These are phyloP conservation scores for Enhydra lutris DNA, from an alignment of 2,113 vertebrate species.

Conservation along the genomic window DNA sequence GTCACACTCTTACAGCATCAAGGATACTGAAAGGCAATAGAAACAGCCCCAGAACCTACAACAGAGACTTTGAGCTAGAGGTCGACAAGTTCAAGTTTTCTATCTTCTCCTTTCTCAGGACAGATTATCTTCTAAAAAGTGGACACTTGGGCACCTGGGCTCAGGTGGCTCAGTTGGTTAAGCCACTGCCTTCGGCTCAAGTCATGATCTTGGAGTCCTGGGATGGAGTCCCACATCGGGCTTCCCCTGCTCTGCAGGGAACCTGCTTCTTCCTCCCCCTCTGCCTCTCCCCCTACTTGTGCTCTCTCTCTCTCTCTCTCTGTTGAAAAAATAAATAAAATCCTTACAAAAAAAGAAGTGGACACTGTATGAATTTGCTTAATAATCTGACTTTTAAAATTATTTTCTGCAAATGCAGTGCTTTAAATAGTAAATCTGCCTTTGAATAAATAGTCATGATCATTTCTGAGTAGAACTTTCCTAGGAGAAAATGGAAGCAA, in stretches of 20 bases:
- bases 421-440: neutral
- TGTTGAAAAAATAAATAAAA: too few species aligned
- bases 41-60: neutral
- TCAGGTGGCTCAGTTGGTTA: too few species aligned
- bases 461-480: neutral
- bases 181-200: too few species aligned
- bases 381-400: neutral
- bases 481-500: neutral
- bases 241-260: too few species aligned
- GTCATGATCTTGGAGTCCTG: too few species aligned
- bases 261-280: too few species aligned
- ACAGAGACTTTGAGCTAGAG: neutral
- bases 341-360: neutral
- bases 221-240: too few species aligned
- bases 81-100: neutral
- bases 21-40: neutral
- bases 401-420: neutral
- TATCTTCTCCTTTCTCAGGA: neutral
- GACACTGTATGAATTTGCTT: neutral
- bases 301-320: too few species aligned
- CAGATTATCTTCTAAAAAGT: neutral
- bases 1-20: neutral
- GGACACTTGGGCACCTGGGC: too few species aligned
- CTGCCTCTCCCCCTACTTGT: too few species aligned
- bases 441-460: slow-evolving; percentile 14